Conservation (phyloP, 1,140 invertebrate species). For the Drosophila parvula region DNA sequence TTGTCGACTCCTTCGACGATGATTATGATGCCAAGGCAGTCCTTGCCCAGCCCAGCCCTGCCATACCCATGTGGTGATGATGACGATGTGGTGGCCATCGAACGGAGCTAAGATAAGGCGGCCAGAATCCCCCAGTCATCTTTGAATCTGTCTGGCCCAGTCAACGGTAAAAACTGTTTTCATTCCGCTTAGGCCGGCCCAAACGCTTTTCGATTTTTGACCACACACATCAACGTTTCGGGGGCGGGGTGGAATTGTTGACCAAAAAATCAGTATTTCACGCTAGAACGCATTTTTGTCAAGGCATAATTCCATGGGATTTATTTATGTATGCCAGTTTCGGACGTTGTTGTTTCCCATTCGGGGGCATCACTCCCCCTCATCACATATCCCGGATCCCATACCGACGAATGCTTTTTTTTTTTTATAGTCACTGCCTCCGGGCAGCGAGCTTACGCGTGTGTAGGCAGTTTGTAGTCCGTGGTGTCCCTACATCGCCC, state of each 20-base stretch:
- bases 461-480: conserved; percentile 69
- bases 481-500: conserved; percentile 41
- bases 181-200: conserved; percentile 60
- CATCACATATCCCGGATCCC: background rate
- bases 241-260: conserved; percentile 27
- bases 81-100: conserved; percentile 38
- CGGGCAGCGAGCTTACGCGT: conserved; percentile 61
- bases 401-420: conserved; percentile 43
- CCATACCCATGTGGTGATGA: conserved; percentile 19
- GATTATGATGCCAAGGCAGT: conserved; percentile 2
- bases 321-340: conserved; percentile 79
- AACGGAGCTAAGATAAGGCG: conserved; percentile 37
- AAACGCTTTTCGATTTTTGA: conserved; percentile 78
- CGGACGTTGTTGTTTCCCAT: conserved; percentile 49
- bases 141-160: conserved; percentile 45
- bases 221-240: conserved; percentile 49
- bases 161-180: conserved; percentile 69
- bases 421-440: conserved; percentile 68
- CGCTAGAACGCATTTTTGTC: conserved; percentile 80
- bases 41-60: background rate
- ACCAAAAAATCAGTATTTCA: conserved; percentile 79
- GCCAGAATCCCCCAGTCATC: conserved; percentile 30
- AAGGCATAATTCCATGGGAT: conserved; percentile 80
- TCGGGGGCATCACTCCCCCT: conserved; percentile 24
- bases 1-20: conserved; percentile 57